A percentile compares a stretch with the other conserved stretches of the same genome.
phyloP scores from a whole-genome alignment of 2,888 invertebrate species.

The Pristionchus entomophagus region DNA sequence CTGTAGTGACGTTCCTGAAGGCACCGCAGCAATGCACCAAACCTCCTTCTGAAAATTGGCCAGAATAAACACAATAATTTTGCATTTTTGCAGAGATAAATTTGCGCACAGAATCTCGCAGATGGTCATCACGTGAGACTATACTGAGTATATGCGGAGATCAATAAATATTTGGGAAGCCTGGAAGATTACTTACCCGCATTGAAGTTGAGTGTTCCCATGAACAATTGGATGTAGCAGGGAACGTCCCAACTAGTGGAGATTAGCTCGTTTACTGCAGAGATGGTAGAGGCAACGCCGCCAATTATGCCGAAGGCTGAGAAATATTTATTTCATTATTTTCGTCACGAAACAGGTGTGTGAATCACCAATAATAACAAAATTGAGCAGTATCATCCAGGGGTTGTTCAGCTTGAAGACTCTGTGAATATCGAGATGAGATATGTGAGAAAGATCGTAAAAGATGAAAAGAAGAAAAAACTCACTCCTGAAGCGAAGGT shows the following conservation, averaged over 20 bases:
- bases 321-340: background rate
- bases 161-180: too few relatives aligned
- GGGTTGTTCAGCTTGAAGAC: slow-evolving; percentile 2
- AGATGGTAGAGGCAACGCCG: slow-evolving; percentile 56
- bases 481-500: slow-evolving; percentile 9
- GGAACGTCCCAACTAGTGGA: background rate
- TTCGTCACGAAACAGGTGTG: too few relatives aligned
- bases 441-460: background rate
- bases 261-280: slow-evolving; percentile 51
- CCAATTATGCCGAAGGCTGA: slow-evolving; percentile 59
- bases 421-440: background rate
- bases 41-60: slow-evolving; percentile 1
- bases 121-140: too few relatives aligned
- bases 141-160: too few relatives aligned
- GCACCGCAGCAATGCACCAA: slow-evolving; percentile 36
- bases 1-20: slow-evolving; percentile 2
- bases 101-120: too few relatives aligned
- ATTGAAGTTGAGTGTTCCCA: slow-evolving; percentile 3
- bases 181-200: background rate
- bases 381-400: slow-evolving; percentile 7
- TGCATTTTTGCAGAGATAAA: too few relatives aligned
- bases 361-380: slow-evolving; percentile 1
- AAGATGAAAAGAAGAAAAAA: background rate
- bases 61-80: too few relatives aligned
- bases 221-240: slow-evolving; percentile 30